Conservation (phyloP, 2,113 vertebrate species). For the Callithrix jacchus region DNA sequence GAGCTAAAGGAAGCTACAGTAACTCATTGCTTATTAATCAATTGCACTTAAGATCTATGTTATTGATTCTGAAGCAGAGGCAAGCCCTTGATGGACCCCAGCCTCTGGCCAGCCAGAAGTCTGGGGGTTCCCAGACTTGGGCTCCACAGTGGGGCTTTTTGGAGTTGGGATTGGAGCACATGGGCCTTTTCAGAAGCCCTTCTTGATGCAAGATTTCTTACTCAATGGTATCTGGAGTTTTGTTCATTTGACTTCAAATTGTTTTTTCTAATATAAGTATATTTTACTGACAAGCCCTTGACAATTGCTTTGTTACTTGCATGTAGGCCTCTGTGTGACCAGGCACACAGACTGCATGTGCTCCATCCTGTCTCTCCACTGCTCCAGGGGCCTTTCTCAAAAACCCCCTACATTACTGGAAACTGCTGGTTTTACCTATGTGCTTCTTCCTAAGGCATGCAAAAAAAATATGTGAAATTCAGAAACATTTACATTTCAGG, state of each 20-base stretch:
- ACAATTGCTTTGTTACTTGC: constrained; percentile 73
- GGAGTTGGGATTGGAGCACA: constrained; percentile 30
- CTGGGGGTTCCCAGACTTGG: constrained; percentile 9
- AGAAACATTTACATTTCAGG: constrained; percentile 62
- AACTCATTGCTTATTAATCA: constrained; percentile 83
- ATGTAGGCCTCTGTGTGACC: constrained; percentile 79
- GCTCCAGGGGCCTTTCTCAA: constrained; percentile 62
- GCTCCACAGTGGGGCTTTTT: not conserved
- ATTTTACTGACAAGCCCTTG: constrained; percentile 53
- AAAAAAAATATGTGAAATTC: constrained; percentile 49
- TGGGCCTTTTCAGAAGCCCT: constrained; percentile 45
- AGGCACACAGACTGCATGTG: constrained; percentile 83
- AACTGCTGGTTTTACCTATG: constrained; percentile 78
- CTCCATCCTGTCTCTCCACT: constrained; percentile 71
- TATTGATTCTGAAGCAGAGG: constrained; percentile 45
- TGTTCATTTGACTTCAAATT: constrained; percentile 38
- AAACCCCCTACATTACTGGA: constrained; percentile 72
- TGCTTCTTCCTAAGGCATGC: constrained; percentile 83
- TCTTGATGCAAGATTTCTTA: constrained; percentile 50
- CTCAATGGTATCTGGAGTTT: constrained; percentile 2
- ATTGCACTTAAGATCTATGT: constrained; percentile 89
- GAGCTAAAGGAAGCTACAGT: constrained; percentile 81
- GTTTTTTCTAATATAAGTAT: not conserved
- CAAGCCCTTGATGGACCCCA: not conserved
- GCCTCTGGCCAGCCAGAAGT: constrained; percentile 52